Base-by-base conservation (phyloP, 2,113 vertebrate species). In the Xyrauchen texanus region DNA sequence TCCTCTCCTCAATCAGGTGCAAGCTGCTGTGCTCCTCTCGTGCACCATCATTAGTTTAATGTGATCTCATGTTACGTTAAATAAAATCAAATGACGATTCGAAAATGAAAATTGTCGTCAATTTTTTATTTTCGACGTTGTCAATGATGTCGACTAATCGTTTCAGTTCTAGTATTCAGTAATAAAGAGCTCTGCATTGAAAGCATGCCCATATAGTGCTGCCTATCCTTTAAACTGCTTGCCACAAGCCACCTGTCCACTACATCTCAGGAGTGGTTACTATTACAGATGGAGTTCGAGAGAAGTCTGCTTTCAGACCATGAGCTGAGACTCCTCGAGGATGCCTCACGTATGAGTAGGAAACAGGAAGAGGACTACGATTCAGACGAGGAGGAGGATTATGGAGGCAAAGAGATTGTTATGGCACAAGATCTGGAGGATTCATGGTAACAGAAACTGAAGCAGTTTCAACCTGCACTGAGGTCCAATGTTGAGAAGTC, bases 351-450 rank as follows among this genome's bases (percentile, higher is more conserved):
- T 13, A 71, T 98, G 67, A 88, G 62, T 11, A 94, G 88, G 8
- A 95, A 87, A 80, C 95, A 93, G 88, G 84, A 93, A 0, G 90
- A 88, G 0, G 45, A 61, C 2, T 90, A 92, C 0, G 91, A 95
- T 71, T 94, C 92, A 0, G 95, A 96, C 3, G 93, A 94, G 0
- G 93, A 94, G 15, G 90, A 90, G 0, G 89, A 91, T 0, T 82
- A 52, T 0, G 64, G 0, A 0, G 86, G 86, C 2, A 88, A 93
- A 81, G 86, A 91, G 0, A 92, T 96, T 3, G 65, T 96, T 45
- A 89, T 95, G 79, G 86, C 84, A 4, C 95, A 94, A 58, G 98
- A 99, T 85, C 74, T 96, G 83, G 98, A 98, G 82, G 98, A 99
- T 3, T 65, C 81, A 3, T 99, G 97, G 97, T 97, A 99, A 5